These are phyloP conservation scores for Calcarius lapponicus DNA, from an alignment of 2,797 vertebrate genomes.

Conservation along the genomic window DNA sequence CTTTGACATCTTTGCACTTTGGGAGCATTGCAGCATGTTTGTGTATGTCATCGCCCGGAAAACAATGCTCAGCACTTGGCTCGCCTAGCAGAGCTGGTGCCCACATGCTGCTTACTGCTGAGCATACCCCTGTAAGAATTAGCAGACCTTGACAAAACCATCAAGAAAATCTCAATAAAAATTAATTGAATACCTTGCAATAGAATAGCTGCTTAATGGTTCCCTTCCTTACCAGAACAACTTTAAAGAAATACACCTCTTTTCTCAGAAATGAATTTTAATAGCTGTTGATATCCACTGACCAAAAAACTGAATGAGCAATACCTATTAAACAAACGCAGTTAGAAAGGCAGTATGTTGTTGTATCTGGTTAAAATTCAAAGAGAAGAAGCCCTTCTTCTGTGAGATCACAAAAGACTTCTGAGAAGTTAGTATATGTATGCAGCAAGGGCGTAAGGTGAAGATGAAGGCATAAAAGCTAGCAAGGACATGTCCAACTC, in stretches of 20 bases:
- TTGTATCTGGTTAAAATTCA: not conserved
- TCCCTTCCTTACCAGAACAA: not conserved
- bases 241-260: not conserved
- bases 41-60: not conserved
- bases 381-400: not conserved
- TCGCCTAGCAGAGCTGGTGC: not conserved
- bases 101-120: not conserved
- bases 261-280: not conserved
- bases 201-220: not conserved
- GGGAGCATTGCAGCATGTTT: not conserved
- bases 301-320: not conserved
- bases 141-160: not conserved
- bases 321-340: not conserved
- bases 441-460: not conserved
- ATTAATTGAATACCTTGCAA: not conserved
- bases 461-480: not conserved
- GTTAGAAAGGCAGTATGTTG: not conserved
- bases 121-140: not conserved
- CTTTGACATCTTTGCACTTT: not conserved
- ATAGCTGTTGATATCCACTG: not conserved
- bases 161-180: not conserved
- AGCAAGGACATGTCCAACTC: not conserved
- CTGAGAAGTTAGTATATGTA: not conserved
- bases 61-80: not conserved
- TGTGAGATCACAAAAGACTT: not conserved